phyloP scores from a whole-genome alignment of 2,113 vertebrate genomes.

The Agapornis roseicollis region DNA sequence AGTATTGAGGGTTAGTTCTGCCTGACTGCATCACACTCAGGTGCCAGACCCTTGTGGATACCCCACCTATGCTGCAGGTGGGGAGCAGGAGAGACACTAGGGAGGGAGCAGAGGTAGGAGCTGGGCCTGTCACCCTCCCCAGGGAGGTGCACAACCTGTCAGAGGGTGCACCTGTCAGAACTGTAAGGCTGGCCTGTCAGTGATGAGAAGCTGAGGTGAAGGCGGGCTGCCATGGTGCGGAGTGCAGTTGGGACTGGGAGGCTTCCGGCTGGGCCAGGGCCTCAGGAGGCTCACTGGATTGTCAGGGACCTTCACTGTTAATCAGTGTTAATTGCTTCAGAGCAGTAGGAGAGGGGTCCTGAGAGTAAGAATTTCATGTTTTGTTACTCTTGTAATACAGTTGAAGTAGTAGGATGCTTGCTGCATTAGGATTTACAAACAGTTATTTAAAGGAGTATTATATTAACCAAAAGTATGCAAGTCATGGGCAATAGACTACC shows the following conservation, averaged over 20 bases:
- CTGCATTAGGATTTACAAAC: background rate
- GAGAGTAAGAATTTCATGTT: background rate
- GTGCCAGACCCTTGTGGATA: background rate
- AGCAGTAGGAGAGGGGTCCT: background rate
- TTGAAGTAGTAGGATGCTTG: background rate
- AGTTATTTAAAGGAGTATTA: background rate
- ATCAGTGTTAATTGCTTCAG: background rate
- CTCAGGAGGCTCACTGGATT: rapidly evolving
- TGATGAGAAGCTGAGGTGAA: background rate
- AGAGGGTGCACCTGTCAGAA: background rate
- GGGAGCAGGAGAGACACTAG: too few relatives aligned
- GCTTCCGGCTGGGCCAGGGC: too few relatives aligned
- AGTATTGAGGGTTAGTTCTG: slow-evolving; percentile 7
- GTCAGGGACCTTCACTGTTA: rapidly evolving
- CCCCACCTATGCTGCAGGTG: rapidly evolving
- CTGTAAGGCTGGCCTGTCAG: background rate
- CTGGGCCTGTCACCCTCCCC: background rate
- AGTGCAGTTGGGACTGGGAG: rapidly evolving
- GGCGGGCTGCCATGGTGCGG: background rate
- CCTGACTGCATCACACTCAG: background rate
- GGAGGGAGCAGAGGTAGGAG: background rate
- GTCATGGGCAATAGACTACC: background rate
- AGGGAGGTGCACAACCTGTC: background rate
- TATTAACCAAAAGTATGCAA: background rate
- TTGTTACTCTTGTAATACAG: background rate